Evolutionary conservation across 2,888 invertebrate genomes (phyloP), one percentile per base, ranked within the genome.

Genomic region (Callimorpha dominula): DNA sequence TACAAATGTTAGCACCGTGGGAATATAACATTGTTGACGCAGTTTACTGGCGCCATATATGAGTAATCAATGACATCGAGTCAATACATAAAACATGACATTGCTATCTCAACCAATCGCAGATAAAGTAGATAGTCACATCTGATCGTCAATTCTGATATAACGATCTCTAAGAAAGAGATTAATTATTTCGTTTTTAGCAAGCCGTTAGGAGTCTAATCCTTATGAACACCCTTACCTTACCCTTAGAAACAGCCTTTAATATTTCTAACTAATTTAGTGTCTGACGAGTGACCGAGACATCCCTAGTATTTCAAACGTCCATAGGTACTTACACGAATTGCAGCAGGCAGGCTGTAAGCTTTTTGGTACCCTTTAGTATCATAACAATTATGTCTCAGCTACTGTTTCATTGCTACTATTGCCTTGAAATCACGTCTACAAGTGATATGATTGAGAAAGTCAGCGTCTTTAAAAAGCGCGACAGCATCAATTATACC

Each of bases 11-110:
- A 42, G n/a, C 69, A n/a, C 42, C 42, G 52, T 64, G 52, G 7
- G 69, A 64, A 70, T 50, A 42, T n/a, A 64, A 70, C 7, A 15
- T 15, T n/a, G 52, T 20, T 50, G n/a, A 49, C 65, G 20, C 20
- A 50, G 52, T 52, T 64, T 46, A 64, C 71, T 57, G 66, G 66
- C 71, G 71, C 66, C 66, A 60, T 14, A 31, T 15, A 60, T 66
- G 66, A 66, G 40, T 60, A 66, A 71, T 66, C 71, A 62, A 31
- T 71, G 66, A 31, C 66, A 62, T 15, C 14, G 20, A 69, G 52
- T 63, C 66, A 69, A 52, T 65, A 72, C 17, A 62, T 65, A 50
- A 49, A 69, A 40, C 65, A 68, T 52, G 62, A 66, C 68, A 65
- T 50, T 49, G 65, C 73, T 63, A 74, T 71, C 64, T 49, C 12